Evolutionary conservation across 2,888 invertebrate genomes (phyloP).

Genomic region (Tetanocera ferruginea): DNA sequence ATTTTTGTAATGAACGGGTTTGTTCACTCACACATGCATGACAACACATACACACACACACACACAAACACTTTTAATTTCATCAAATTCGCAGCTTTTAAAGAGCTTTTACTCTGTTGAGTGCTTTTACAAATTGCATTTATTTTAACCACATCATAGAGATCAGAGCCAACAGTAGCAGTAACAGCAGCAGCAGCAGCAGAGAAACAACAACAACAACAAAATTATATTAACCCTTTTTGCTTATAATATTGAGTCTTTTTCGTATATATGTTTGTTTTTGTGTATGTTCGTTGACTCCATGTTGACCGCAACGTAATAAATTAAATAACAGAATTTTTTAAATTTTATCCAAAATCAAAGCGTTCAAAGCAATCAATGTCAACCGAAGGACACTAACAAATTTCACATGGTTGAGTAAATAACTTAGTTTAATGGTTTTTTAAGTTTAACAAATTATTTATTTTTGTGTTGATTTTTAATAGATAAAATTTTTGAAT

Average conservation of each 20-base stretch:
- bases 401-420: too few relatives aligned
- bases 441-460: too few relatives aligned
- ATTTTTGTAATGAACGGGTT: slow-evolving; percentile 1
- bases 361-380: not conserved
- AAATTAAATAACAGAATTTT: slow-evolving; percentile 49
- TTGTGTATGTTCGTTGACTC: slow-evolving; percentile 41
- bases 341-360: not conserved
- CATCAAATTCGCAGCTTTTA: slow-evolving; percentile 49
- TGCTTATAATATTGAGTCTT: not conserved
- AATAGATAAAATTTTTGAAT: too few relatives aligned
- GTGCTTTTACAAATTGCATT: slow-evolving; percentile 55
- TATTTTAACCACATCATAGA: slow-evolving; percentile 46
- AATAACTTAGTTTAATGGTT: too few relatives aligned
- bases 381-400: too few relatives aligned
- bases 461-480: too few relatives aligned
- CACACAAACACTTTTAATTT: slow-evolving; percentile 44
- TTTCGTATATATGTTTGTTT: slow-evolving; percentile 24
- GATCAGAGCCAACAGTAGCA: slow-evolving; percentile 16
- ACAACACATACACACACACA: not conserved
- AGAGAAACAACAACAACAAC: not conserved
- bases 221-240: not conserved
- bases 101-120: slow-evolving; percentile 53
- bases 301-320: slow-evolving; percentile 50
- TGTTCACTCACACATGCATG: not conserved
- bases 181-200: slow-evolving; percentile 16